phyloP scores from a whole-genome alignment of 2,888 invertebrate species.

The Germaria angustata region DNA sequence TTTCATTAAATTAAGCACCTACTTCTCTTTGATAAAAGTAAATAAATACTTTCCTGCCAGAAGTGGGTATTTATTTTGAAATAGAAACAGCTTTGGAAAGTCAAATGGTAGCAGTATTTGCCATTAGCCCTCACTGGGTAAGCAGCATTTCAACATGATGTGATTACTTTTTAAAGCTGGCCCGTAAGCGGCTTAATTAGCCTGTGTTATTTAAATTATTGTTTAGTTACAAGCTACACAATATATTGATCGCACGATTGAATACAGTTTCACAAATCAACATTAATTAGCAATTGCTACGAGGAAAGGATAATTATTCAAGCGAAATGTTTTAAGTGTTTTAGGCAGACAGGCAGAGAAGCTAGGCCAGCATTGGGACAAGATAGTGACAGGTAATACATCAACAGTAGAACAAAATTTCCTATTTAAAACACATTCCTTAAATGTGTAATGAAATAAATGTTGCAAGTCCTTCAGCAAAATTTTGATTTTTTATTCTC shows the following conservation, averaged over 20 bases:
- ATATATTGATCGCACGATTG: neutral
- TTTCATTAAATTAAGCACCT: neutral
- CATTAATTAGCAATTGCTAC: slow-evolving; percentile 1
- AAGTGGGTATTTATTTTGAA: neutral
- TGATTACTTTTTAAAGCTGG: neutral
- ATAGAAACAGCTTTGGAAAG: neutral
- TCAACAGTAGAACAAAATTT: neutral
- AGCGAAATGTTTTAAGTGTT: slow-evolving; percentile 8
- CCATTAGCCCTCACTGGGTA: neutral
- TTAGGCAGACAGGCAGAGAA: neutral
- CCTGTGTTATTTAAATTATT: neutral
- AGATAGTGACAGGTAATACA: neutral
- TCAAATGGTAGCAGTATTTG: neutral
- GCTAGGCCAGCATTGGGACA: neutral
- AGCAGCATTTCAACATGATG: neutral
- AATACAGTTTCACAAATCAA: neutral
- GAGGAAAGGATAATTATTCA: neutral
- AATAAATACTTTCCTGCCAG: neutral
- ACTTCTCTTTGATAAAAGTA: neutral
- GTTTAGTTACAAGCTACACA: neutral
- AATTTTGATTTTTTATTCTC: neutral
- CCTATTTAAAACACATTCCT: too few relatives aligned
- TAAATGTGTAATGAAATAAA: too few relatives aligned
- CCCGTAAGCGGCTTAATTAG: slow-evolving; percentile 10
- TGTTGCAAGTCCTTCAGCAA: too few relatives aligned